Evolutionary conservation across 2,888 invertebrate genomes (phyloP).

Genomic region (Theretra japonica): DNA sequence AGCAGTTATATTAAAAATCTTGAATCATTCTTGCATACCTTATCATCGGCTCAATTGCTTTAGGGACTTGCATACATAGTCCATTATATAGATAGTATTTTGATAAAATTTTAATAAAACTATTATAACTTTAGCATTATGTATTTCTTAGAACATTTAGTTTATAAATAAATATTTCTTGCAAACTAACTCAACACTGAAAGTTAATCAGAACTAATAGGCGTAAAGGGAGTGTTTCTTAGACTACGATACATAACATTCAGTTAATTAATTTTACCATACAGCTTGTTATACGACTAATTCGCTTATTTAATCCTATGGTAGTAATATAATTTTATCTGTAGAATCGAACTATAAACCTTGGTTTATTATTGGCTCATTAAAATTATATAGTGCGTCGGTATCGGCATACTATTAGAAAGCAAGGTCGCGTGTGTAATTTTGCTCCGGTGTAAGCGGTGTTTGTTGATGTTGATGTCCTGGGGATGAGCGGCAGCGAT

Average conservation of each 20-base stretch:
- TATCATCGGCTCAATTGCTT: too few relatives aligned
- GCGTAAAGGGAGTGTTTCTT: not conserved
- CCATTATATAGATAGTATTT: too few relatives aligned
- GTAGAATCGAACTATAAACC: conserved; percentile 67
- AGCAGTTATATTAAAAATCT: too few relatives aligned
- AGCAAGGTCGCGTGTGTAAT: conserved; percentile 71
- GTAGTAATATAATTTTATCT: conserved; percentile 61
- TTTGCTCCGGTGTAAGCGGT: conserved; percentile 54
- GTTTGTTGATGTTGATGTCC: conserved; percentile 39
- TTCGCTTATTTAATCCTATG: conserved; percentile 14
- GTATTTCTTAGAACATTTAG: too few relatives aligned
- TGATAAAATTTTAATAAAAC: too few relatives aligned
- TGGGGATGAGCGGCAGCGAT: conserved; percentile 40
- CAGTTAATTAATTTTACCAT: not conserved
- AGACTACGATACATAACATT: not conserved
- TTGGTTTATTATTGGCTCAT: conserved; percentile 77
- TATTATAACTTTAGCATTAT: too few relatives aligned
- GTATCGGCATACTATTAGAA: conserved; percentile 71
- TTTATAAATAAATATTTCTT: too few relatives aligned
- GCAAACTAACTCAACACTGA: not conserved
- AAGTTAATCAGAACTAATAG: not conserved
- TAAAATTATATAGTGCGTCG: conserved; percentile 73
- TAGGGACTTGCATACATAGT: not conserved
- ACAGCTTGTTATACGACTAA: not conserved
- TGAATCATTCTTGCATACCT: too few relatives aligned